These are phyloP conservation scores for Centropus unirufus DNA, from an alignment of 2,113 vertebrate genomes.

Conservation along the genomic window DNA sequence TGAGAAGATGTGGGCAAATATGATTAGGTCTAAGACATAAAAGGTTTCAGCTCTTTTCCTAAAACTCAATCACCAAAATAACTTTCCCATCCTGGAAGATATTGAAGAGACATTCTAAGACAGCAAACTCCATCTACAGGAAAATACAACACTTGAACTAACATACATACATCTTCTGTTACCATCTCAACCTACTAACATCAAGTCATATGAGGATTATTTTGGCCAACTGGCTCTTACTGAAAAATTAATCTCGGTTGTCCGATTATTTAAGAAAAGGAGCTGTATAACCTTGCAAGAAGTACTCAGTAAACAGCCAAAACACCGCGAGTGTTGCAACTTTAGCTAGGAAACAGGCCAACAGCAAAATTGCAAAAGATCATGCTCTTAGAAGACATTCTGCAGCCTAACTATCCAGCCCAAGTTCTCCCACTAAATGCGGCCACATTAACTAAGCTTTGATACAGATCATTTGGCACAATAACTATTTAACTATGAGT, in stretches of 20 bases:
- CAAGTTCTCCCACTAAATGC: neutral
- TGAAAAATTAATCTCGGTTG: neutral
- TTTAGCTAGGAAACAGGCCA: neutral
- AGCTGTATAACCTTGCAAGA: neutral
- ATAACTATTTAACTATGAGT: neutral
- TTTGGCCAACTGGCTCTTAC: neutral
- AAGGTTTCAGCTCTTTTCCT: neutral
- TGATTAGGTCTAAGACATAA: neutral
- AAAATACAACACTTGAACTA: neutral
- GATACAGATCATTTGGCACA: neutral
- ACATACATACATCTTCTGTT: neutral
- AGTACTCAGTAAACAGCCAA: constrained; percentile 4
- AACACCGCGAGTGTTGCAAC: neutral
- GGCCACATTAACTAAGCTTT: neutral
- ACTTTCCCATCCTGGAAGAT: neutral
- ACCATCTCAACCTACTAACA: neutral
- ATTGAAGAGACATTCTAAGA: neutral
- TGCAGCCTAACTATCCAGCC: neutral
- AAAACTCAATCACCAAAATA: neutral
- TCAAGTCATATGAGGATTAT: neutral
- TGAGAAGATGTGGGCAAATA: neutral
- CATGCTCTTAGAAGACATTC: neutral
- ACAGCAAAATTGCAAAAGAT: neutral
- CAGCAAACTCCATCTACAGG: neutral
- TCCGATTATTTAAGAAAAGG: neutral